Evolutionary conservation across 2,113 vertebrate species (phyloP).

Genomic region (Oreochromis niloticus): DNA sequence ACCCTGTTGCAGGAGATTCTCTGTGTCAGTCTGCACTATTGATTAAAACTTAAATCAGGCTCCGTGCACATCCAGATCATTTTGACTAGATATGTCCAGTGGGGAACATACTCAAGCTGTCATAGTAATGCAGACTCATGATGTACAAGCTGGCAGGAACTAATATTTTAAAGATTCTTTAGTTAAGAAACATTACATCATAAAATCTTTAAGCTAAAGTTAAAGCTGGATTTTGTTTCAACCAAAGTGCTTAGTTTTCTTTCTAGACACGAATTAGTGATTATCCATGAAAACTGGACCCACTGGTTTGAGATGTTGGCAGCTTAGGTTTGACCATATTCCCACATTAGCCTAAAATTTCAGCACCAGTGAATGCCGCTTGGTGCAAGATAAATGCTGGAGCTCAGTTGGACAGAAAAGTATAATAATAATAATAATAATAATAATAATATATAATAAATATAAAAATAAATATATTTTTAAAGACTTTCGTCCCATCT

Average conservation of each 20-base stretch:
- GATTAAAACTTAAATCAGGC: conserved; percentile 11
- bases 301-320: neutral
- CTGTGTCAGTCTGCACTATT: neutral
- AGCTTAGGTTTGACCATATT: neutral
- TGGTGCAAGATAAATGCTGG: neutral
- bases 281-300: neutral
- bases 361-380: neutral
- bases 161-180: neutral
- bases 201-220: neutral
- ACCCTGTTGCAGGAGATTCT: conserved; percentile 9
- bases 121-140: neutral
- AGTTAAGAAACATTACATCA: neutral
- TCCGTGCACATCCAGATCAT: neutral
- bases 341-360: neutral
- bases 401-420: neutral
- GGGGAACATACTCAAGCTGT: neutral
- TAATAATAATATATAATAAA: neutral
- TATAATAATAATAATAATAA: accelerated
- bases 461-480: neutral
- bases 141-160: neutral
- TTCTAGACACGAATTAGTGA: neutral
- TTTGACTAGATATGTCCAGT: neutral
- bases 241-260: neutral
- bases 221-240: neutral
- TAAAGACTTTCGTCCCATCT: neutral